phyloP scores from a whole-genome alignment of 2,797 vertebrate species.

The Amblyraja radiata region DNA sequence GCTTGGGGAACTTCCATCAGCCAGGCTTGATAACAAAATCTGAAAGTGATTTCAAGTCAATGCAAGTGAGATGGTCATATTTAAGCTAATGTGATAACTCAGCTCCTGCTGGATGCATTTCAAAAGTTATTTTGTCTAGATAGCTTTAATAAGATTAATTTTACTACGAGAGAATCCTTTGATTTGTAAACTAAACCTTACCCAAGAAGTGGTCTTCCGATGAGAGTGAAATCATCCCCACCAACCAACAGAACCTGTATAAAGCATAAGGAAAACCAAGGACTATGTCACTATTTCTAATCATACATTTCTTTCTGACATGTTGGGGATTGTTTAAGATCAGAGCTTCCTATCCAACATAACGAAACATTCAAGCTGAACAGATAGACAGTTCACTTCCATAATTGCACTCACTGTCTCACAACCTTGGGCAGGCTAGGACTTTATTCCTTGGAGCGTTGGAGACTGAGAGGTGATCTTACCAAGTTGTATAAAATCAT shows the following conservation, averaged over 20 bases:
- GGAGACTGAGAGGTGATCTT: too few relatives aligned
- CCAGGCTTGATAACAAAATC: neutral
- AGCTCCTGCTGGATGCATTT: neutral
- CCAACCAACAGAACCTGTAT: slow-evolving; percentile 71
- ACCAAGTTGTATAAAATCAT: too few relatives aligned
- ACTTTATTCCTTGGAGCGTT: too few relatives aligned
- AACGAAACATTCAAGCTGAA: neutral
- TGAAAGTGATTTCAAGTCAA: neutral
- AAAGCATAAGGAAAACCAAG: neutral
- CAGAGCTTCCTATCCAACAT: neutral
- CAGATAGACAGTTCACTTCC: neutral
- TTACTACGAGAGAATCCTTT: neutral
- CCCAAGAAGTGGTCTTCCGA: slow-evolving; percentile 80
- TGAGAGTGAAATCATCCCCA: slow-evolving; percentile 74
- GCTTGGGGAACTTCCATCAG: neutral
- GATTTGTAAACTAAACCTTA: slow-evolving; percentile 47
- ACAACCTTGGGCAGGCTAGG: too few relatives aligned
- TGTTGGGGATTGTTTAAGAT: neutral
- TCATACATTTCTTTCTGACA: neutral
- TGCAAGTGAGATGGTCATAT: neutral
- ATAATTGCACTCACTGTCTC: neutral
- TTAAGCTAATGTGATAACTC: neutral
- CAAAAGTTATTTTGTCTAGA: neutral
- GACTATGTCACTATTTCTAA: neutral
- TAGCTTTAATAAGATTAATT: neutral